A percentile compares a stretch with the other conserved stretches of the same genome.
Evolutionary conservation across 2,797 vertebrate species (phyloP).

Genomic region (Lithobates sylvaticus): DNA sequence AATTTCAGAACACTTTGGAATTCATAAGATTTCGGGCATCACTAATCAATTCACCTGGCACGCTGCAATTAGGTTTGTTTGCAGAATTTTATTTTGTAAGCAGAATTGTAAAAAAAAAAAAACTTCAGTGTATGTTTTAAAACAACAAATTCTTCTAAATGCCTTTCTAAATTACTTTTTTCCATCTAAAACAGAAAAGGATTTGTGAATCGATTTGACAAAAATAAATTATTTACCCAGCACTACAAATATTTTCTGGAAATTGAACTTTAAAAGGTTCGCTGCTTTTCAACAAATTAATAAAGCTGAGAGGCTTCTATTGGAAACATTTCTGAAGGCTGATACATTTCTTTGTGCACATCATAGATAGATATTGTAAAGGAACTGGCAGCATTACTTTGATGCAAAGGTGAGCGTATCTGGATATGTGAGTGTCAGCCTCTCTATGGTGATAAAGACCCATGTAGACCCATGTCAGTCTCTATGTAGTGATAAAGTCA

Average conservation of each 20-base stretch:
- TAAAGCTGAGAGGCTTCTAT: not conserved
- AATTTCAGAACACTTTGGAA: not conserved
- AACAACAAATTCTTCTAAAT: conserved; percentile 3
- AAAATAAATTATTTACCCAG: not conserved
- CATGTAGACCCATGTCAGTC: too few relatives aligned
- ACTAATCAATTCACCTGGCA: not conserved
- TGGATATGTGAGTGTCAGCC: not conserved
- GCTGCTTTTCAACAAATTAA: conserved; percentile 2
- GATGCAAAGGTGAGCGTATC: not conserved
- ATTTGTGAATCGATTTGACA: conserved; percentile 7
- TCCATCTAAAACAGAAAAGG: not conserved
- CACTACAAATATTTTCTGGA: conserved; percentile 6
- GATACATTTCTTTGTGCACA: not conserved
- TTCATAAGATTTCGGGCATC: not conserved
- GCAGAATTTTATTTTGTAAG: not conserved
- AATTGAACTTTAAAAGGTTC: conserved; percentile 4
- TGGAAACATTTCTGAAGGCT: conserved; percentile 3
- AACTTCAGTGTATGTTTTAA: not conserved
- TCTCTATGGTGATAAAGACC: not conserved
- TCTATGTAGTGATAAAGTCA: not conserved
- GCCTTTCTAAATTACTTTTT: conserved; percentile 8
- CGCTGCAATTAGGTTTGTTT: not conserved
- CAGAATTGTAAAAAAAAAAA: not conserved
- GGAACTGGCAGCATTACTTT: not conserved
- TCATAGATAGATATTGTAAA: not conserved